Percentiles rank a stretch among this genome's conserved stretches.
phyloP scores from a whole-genome alignment of 35 echinoderm and acorn worm genomes.

The Apostichopus californicus region DNA sequence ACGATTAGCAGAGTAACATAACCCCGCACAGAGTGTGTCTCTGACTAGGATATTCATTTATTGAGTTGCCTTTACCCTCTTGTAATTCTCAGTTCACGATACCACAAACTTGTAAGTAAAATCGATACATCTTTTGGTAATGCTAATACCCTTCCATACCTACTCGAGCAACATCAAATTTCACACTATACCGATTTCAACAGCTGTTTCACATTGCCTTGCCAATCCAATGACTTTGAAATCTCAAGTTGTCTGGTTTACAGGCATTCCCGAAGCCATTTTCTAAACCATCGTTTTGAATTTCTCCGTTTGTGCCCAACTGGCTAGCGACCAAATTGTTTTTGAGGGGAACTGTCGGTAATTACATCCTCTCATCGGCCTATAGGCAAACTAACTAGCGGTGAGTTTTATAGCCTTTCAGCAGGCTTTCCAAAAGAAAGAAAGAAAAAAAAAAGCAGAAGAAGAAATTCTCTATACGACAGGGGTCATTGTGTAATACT shows the following conservation, averaged over 20 bases:
- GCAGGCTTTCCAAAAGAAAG: not conserved
- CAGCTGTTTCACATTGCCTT: conserved; percentile 39
- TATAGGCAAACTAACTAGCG: not conserved
- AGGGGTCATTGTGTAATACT: not conserved
- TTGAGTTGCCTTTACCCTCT: not conserved
- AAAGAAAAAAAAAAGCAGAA: not conserved
- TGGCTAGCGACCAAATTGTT: conserved; percentile 45
- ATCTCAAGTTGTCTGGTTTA: conserved; percentile 37
- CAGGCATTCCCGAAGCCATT: conserved; percentile 30
- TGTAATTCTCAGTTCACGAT: not conserved
- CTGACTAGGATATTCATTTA: too few species aligned
- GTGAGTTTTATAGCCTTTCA: conserved; percentile 1
- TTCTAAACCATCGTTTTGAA: conserved; percentile 42
- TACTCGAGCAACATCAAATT: conserved; percentile 23
- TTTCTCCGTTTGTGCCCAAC: conserved; percentile 41
- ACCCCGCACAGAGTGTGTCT: too few species aligned
- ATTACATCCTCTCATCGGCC: conserved; percentile 42
- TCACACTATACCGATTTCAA: conserved; percentile 30
- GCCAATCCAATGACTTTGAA: conserved; percentile 44
- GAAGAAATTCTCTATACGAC: not conserved
- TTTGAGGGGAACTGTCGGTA: conserved; percentile 49
- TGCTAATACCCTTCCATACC: conserved; percentile 19
- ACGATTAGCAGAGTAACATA: too few species aligned
- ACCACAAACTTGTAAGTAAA: not conserved
- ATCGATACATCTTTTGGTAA: not conserved